Evolutionary conservation across 2,113 vertebrate genomes (phyloP), one percentile per base, ranked within the genome.

Genomic region (Callionymus lyra): DNA sequence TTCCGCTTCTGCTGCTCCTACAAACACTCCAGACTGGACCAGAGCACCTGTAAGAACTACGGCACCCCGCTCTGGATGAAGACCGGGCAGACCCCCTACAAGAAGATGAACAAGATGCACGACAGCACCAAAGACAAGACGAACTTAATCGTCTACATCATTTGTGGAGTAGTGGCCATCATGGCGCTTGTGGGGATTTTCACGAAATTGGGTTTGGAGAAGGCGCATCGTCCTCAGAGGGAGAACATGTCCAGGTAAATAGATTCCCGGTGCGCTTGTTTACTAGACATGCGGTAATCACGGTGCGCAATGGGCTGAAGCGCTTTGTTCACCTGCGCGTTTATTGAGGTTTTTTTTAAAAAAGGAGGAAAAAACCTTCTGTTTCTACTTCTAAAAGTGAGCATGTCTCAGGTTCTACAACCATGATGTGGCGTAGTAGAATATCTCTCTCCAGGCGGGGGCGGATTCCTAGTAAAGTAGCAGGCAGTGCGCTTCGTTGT

Each of bases 101-200:
- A 92, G 51, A 94, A 93, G 50, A 88, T 85, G 3, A 93, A 93
- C 75, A 86, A 89, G 49, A 60, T 89, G 47, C 87, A 89, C 33
- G 93, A 94, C 72, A 92, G 88, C 70, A 94, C 94, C 73, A 91
- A 91, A 84, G 94, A 98, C 86, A 98, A 97, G 82, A 98, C 95
- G 51, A 98, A 99, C 86, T 87, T 99, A 59, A 94, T 99, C 40
- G 95, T 99, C 51, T 99, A 99, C 80, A 91, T 98, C 77, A 94
- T 99, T 64, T 99, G 95, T 73, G 95, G 93, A 83, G 93, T 99
- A 70, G 95, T 99, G 81, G 95, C 95, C 31, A 89, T 99, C 68
- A 97, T 99, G 94, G 94, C 96, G 51, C 88, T 99, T n/a, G 93
- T 98, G 72, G 95, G 95, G 53, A 99, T 99, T 83, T 98, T 98